Evolutionary conservation across 2,888 invertebrate species (phyloP), one percentile per base, ranked within the genome.

Genomic region (Euclidia mi): DNA sequence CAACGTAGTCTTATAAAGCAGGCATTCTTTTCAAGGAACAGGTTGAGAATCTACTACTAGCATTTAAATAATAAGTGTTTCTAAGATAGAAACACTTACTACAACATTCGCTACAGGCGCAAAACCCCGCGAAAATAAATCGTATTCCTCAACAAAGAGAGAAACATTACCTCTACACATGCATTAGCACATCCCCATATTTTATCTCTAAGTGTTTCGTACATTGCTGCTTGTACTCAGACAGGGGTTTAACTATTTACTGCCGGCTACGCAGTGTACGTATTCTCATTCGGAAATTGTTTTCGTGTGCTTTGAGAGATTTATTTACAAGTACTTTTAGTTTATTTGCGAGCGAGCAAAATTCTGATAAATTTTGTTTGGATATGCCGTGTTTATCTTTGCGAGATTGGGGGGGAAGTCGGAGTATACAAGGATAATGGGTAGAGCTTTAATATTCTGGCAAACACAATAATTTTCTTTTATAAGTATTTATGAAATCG

Each of bases 101-200:
- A 20, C 20, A 20, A 40, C n/a, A 9, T 42, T 10, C 32, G 46
- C 37, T 37, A 17, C 32, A 56, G 40, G 34, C 44, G 44, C 34
- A 45, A 44, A 44, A 49, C 44, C 9, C 34, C 20, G 40, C 34
- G 44, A 34, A 60, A 48, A 57, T 65, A 60, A 65, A 68, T 53
- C 47, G 51, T 55, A 51, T 51, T 38, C 32, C 28, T 32, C 41
- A 66, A 59, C 58, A 76, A 76, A 64, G 63, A 64, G 63, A 53
- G 59, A 46, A 55, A 66, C 71, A 69, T 71, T 78, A 76, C 55
- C 73, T 76, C 69, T 81, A 81, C 79, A 81, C 73, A 67, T 78
- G 81, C 87, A 87, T 87, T 88, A 87, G 79, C 74, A 72, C 77
- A 42, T 65, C 68, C 81, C 82, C 81, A 87, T 88, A 87, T 84